Percentiles rank a stretch among this genome's conserved stretches.
phyloP scores from a whole-genome alignment of 2,113 vertebrate species.

The Herpailurus yagouaroundi region DNA sequence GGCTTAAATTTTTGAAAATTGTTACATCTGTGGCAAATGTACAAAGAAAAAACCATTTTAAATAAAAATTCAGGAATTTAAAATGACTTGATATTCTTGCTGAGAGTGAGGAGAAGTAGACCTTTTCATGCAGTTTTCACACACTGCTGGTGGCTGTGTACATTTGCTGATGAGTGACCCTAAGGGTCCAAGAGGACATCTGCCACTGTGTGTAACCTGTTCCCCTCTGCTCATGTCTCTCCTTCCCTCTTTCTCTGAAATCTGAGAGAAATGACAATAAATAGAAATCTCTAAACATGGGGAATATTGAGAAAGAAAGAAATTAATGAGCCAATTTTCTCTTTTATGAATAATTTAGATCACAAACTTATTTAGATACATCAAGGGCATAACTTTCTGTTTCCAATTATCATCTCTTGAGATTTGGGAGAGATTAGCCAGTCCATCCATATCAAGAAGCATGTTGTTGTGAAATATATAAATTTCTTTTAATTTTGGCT shows the following conservation, averaged over 20 bases:
- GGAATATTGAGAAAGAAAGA: neutral
- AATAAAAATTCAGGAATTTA: neutral
- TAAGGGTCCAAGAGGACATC: neutral
- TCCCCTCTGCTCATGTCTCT: neutral
- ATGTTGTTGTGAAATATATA: neutral
- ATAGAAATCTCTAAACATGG: neutral
- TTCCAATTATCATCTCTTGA: neutral
- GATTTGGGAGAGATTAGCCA: neutral
- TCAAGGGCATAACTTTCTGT: neutral
- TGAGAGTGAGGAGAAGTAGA: neutral
- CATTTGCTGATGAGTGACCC: neutral
- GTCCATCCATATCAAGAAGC: neutral
- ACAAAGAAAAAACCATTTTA: neutral
- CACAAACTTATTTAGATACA: neutral
- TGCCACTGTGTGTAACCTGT: rapidly evolving
- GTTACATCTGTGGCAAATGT: neutral
- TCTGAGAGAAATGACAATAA: neutral
- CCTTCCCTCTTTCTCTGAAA: neutral
- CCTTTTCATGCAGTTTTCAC: neutral
- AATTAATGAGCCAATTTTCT: neutral
- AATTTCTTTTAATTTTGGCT: neutral
- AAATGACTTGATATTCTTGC: neutral
- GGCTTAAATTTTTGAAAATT: neutral
- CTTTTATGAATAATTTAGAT: slow-evolving; percentile 3
- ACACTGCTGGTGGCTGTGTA: neutral